A percentile compares a stretch with the other conserved stretches of the same genome.
Evolutionary conservation across 2,113 vertebrate species (phyloP).

Genomic region (Brienomyrus longianalis): DNA sequence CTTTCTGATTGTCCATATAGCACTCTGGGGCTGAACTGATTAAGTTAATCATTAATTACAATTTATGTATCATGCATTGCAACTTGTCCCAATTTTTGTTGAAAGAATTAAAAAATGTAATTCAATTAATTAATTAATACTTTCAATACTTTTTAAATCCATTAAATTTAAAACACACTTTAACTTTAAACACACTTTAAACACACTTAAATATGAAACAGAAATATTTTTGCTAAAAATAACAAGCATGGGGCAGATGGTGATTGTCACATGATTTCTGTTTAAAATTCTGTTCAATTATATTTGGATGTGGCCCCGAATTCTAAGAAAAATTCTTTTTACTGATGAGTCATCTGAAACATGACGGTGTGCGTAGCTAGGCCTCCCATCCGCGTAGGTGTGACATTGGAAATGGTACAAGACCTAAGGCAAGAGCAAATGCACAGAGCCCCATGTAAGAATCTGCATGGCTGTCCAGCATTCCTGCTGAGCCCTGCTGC

Average conservation of each 20-base stretch:
- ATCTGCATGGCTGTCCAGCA: not conserved
- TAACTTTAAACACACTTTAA: not conserved
- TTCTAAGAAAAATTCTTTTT: not conserved
- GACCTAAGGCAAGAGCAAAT: not conserved
- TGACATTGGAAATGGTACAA: not conserved
- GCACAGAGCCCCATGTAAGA: not conserved
- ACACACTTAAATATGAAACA: not conserved
- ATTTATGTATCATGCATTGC: not conserved
- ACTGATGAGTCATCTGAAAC: not conserved
- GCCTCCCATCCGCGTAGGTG: not conserved
- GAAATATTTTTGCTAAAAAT: not conserved
- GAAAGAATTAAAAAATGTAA: not conserved
- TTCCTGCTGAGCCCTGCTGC: conserved; percentile 1
- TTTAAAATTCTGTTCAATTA: not conserved
- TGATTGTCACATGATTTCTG: not conserved
- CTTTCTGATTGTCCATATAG: not conserved
- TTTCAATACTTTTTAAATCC: not conserved
- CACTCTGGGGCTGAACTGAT: not conserved
- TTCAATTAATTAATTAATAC: not conserved
- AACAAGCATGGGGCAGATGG: not conserved
- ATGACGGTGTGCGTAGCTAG: not conserved
- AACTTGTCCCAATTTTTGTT: not conserved
- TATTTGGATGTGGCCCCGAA: not conserved
- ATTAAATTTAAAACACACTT: not conserved
- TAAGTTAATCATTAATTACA: not conserved